Evolutionary conservation across 2,888 invertebrate species (phyloP).

Genomic region (Teinopalpus imperialis): DNA sequence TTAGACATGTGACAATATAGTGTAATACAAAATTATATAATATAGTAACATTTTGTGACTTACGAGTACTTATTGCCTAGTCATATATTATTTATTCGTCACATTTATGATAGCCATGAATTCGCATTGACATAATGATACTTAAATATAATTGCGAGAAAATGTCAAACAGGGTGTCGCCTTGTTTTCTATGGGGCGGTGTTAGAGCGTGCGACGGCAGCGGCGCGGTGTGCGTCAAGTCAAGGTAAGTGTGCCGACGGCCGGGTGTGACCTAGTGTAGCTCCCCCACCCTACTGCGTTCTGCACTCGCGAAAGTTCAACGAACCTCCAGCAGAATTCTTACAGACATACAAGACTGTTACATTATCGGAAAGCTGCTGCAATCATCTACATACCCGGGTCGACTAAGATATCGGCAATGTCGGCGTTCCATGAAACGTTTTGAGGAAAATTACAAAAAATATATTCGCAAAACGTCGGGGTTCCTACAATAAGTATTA

Average conservation of each 20-base stretch:
- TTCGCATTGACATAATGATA: constrained; percentile 30
- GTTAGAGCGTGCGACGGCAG: constrained; percentile 46
- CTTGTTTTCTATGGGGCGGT: constrained; percentile 69
- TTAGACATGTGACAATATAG: no score
- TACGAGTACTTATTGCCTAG: no score
- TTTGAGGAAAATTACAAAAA: constrained; percentile 7
- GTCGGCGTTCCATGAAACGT: constrained; percentile 6
- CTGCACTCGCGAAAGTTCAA: constrained; percentile 80
- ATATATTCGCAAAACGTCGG: no score
- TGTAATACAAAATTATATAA: no score
- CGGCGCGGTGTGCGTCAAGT: constrained; percentile 64
- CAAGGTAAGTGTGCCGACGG: constrained; percentile 82
- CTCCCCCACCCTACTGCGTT: constrained; percentile 72
- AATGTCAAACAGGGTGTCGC: constrained; percentile 52
- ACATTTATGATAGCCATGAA: constrained; percentile 20
- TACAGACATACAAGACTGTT: constrained; percentile 75
- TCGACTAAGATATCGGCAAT: constrained; percentile 7
- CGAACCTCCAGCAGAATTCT: constrained; percentile 77
- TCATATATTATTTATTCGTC: not conserved
- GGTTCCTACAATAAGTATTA: no score
- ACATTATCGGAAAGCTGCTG: constrained; percentile 79
- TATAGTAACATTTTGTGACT: no score
- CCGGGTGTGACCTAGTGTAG: constrained; percentile 77
- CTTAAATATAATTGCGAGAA: constrained; percentile 48
- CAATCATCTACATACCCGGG: constrained; percentile 47